Evolutionary conservation across 2,797 vertebrate genomes (phyloP).

Genomic region (Parauchenoglanis punctatus): DNA sequence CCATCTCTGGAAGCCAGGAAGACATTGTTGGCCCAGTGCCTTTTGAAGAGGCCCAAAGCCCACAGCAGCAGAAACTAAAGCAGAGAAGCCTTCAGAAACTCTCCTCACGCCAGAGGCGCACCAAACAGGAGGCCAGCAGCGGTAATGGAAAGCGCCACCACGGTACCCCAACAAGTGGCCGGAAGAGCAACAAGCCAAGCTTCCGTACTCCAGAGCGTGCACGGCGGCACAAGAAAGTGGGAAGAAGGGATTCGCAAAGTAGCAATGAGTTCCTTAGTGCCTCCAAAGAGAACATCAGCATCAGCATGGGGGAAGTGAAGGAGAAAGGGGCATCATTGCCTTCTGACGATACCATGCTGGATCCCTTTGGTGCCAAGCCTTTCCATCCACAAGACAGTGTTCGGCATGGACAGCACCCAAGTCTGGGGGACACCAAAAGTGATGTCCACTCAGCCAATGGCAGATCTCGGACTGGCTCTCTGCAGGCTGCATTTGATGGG

Average conservation of each 20-base stretch:
- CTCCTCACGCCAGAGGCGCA: conserved; percentile 86
- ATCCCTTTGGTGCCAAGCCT: conserved; percentile 92
- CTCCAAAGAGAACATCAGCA: conserved; percentile 95
- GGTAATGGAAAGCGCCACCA: conserved; percentile 90
- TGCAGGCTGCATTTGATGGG: conserved; percentile 72
- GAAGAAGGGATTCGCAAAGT: conserved; percentile 93
- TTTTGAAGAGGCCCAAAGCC: conserved; percentile 80
- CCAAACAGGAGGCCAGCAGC: conserved; percentile 83
- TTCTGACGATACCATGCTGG: conserved; percentile 80
- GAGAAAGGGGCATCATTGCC: conserved; percentile 78
- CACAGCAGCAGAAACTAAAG: conserved; percentile 84
- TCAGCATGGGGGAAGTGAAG: conserved; percentile 80
- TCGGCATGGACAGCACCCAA: conserved; percentile 79
- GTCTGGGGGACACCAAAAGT: conserved; percentile 72
- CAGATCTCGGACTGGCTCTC: conserved; percentile 77
- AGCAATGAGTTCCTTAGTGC: conserved; percentile 93
- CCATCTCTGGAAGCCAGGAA: conserved; percentile 74
- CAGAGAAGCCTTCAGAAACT: conserved; percentile 91
- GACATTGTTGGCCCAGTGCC: conserved; percentile 83
- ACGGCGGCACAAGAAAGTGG: conserved; percentile 86
- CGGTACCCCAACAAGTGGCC: conserved; percentile 81
- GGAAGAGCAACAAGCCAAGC: conserved; percentile 83
- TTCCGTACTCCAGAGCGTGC: conserved; percentile 90
- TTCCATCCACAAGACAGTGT: conserved; percentile 85
- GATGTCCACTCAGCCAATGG: conserved; percentile 73